A percentile compares a stretch with the other conserved stretches of the same genome.
Evolutionary conservation across 2,113 vertebrate species (phyloP).

Genomic region (Pelmatolapia mariae): DNA sequence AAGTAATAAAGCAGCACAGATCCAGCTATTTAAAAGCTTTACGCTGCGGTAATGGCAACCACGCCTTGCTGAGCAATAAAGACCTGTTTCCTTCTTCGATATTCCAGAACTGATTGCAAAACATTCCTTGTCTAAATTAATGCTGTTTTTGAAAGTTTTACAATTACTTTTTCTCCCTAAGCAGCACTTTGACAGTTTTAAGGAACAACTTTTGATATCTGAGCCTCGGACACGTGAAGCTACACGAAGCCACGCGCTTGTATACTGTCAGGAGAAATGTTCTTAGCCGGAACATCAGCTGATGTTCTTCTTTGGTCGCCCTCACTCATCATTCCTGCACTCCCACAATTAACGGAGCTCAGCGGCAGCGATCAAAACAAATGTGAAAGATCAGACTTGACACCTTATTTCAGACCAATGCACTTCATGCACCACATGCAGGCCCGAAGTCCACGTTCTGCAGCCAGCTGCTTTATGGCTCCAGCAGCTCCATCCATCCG

Average conservation of each 20-base stretch:
- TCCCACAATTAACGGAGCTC: background rate
- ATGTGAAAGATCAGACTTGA: background rate
- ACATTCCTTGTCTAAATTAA: background rate
- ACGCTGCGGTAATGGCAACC: background rate
- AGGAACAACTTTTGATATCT: background rate
- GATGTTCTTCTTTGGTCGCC: background rate
- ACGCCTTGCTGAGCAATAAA: background rate
- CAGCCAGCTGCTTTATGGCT: background rate
- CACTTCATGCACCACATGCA: background rate
- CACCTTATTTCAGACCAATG: background rate
- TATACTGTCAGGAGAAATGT: background rate
- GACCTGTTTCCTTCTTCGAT: background rate
- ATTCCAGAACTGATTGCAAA: background rate
- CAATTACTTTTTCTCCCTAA: background rate
- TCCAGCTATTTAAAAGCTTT: background rate
- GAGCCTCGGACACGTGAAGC: background rate
- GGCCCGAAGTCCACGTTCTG: background rate
- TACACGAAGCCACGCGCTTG: accelerated
- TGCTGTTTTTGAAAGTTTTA: background rate
- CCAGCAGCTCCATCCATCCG: background rate
- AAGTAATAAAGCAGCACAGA: constrained; percentile 15
- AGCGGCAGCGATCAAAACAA: background rate
- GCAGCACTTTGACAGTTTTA: background rate
- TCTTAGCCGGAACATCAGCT: background rate
- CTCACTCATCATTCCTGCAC: background rate